A percentile compares a stretch with the other conserved stretches of the same genome.
phyloP scores from a whole-genome alignment of 2,888 invertebrate genomes.

The Lasioglossum pauxillum region DNA sequence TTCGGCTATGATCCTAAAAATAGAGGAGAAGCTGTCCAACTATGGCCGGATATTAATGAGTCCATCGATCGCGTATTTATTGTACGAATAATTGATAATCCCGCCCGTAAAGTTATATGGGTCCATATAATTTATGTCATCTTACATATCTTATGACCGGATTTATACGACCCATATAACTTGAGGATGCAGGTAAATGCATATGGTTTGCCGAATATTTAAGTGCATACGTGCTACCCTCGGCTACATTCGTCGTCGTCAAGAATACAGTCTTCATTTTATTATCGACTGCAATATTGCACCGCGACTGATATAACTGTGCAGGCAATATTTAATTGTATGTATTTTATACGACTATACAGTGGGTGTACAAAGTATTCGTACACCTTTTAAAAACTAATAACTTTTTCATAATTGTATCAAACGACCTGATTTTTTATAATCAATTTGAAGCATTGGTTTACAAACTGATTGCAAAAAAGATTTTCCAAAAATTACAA shows the following conservation, averaged over 20 bases:
- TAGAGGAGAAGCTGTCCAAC: neutral
- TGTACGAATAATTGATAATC: conserved; percentile 1
- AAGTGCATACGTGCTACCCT: neutral
- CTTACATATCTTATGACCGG: neutral
- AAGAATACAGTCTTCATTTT: neutral
- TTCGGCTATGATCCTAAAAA: neutral
- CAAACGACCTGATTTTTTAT: too few relatives aligned
- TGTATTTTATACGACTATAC: too few relatives aligned
- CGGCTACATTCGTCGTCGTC: neutral
- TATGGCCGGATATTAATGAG: neutral
- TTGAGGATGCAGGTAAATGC: neutral
- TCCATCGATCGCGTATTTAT: conserved; percentile 6
- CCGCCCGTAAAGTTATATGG: neutral
- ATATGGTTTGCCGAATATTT: neutral
- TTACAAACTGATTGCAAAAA: too few relatives aligned
- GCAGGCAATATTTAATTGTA: too few relatives aligned
- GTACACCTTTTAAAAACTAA: too few relatives aligned
- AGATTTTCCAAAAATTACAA: too few relatives aligned
- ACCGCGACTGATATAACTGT: neutral
- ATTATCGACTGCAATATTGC: neutral
- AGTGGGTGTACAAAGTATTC: too few relatives aligned
- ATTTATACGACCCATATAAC: conserved; percentile 2
- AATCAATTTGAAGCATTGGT: too few relatives aligned
- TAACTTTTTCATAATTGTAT: too few relatives aligned
- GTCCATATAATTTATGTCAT: neutral